Evolutionary conservation across 2,797 vertebrate species (phyloP), one percentile per base, ranked within the genome.

Genomic region (Neoniphon sammara): DNA sequence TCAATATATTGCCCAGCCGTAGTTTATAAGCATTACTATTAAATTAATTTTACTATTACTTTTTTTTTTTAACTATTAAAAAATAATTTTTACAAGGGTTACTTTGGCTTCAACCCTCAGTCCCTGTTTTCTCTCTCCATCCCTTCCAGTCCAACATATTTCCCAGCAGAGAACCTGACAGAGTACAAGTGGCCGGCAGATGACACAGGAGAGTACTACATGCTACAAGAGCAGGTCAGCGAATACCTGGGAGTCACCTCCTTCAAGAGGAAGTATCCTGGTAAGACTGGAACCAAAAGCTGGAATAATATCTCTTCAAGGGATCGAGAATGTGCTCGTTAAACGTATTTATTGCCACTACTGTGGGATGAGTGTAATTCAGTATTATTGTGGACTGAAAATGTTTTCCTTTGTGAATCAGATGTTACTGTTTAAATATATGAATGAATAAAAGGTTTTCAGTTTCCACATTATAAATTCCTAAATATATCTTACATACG

Each of bases 181-280:
- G 98, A 99, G 80, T 99, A 99, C 89, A 99, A 99, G 80, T 99
- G 98, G 98, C 98, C 98, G 1, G 91, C 97, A 0, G 98, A 99
- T 87, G 98, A 99, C 85, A 95, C 95, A 0, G 98, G 98, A 78
- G 98, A 99, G 60, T 99, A 99, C 81, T 99, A 97, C 62, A 99
- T 99, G 98, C 93, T 99, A 75, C 98, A 99, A 81, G 98, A 99
- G 25, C 98, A 99, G 95, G 97, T 99, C 92, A 99, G 98, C 88
- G 98, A 99, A 93, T 99, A 99, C 87, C 91, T 99, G 88, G 97
- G 97, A 65, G 97, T 99, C 80, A 99, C 98, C 2, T 99, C 98
- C 39, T 99, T 99, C 88, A 99, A 99, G 74, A 95, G 98, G 70
- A 99, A 99, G 86, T 99, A 99, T 82, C 98, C 98, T 92, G 98